Base-by-base conservation (phyloP, 37 sponge, comb jelly and placozoan genomes). In the Mnemiopsis leidyi region DNA sequence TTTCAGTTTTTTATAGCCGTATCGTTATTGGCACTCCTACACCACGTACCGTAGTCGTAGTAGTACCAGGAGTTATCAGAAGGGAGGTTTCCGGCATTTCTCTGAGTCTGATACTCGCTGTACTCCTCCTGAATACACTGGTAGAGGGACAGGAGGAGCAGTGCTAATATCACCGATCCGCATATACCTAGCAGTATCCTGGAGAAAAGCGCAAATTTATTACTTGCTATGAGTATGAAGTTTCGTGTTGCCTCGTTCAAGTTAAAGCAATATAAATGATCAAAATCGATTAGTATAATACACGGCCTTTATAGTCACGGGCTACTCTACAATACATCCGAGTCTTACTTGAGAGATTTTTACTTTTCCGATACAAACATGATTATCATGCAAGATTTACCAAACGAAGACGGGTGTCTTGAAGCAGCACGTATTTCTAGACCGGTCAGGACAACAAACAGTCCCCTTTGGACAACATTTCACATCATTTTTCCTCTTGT, bases 41-140 rank as follows among this genome's bases (percentile, higher is more conserved):
- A n/a, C n/a, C 61, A 48, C 61, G 5, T 5, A 71, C 75, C 75
- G 30, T 71, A 71, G 30, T 71, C 75, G 30, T 71, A 71, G 75
- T 71, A 71, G 75, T 71, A 71, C 75, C 75, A 71, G 30, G 75
- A 28, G n/a, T 71, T 71, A 71, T 71, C 75, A 28, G 25, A 29
- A 3, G 75, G 75, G 30, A 71, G 30, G 20, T n/a, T 29, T 23
- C 75, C 75, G 20, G 75, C 25, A 5, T 23, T 25, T 71, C 75
- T 71, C 75, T 71, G 75, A 18, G 25, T 7, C 75, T 71, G 75
- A 25, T 71, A 71, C 20, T 71, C 75, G 5, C 30, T 28, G 30
- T 71, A 71, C 75, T 71, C 75, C 75, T 71, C 75, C n/a, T 29
- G 25, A 18, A 28, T 28, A 25, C 75, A 71, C 30, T 71, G 75